Conservation (phyloP, 30 jellyfish, hydroid and myxozoan genomes). For the Aurelia coerulea region DNA sequence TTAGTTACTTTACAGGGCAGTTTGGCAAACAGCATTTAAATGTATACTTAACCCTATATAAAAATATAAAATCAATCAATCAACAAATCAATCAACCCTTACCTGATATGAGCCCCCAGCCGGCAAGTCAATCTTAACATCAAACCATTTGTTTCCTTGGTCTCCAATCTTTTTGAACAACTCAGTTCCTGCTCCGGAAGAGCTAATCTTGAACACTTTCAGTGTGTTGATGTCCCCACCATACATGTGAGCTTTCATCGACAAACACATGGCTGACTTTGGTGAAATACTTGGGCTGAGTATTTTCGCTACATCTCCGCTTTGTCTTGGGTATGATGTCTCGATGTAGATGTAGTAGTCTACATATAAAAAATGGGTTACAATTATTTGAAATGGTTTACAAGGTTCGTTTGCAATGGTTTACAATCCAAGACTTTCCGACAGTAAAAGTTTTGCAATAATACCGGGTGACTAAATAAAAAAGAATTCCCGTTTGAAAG, state of each 20-base stretch:
- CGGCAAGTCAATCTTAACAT: constrained; percentile 19
- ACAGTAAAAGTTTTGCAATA: not conserved
- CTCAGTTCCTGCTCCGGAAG: not conserved
- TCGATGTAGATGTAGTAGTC: constrained; percentile 55
- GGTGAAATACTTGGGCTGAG: constrained; percentile 36
- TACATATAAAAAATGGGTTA: not conserved
- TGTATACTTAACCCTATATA: too few species aligned
- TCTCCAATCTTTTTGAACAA: constrained; percentile 34
- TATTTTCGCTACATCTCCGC: constrained; percentile 48
- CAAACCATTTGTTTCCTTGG: constrained; percentile 47
- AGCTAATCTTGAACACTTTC: not conserved
- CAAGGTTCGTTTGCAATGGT: too few species aligned
- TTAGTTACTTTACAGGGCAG: too few species aligned
- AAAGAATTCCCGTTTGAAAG: too few species aligned
- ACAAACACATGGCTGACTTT: constrained; percentile 22
- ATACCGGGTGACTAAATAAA: not conserved
- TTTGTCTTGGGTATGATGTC: constrained; percentile 57
- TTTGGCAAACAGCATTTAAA: too few species aligned
- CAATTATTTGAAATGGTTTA: too few species aligned
- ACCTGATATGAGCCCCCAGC: constrained; percentile 32
- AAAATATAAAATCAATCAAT: too few species aligned
- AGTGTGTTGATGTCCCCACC: constrained; percentile 18
- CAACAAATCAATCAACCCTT: not conserved
- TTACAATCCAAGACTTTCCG: too few species aligned
- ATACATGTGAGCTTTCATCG: constrained; percentile 49